Evolutionary conservation across 2,888 invertebrate species (phyloP).

Genomic region (Lycophotia porphyrea): DNA sequence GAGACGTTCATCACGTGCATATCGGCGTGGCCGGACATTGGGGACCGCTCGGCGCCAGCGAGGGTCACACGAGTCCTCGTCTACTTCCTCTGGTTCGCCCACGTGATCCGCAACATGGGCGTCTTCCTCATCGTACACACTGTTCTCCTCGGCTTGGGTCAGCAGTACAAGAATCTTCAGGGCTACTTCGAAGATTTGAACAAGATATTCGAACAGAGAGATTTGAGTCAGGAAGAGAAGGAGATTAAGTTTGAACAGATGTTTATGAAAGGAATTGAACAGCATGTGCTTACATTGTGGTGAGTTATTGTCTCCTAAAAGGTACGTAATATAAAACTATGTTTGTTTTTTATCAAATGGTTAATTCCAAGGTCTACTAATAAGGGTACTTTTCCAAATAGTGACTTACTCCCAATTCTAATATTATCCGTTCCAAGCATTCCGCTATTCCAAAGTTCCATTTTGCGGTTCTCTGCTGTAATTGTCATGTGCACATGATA

Average conservation of each 20-base stretch:
- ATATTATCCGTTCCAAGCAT: background rate
- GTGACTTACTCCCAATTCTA: too few species aligned
- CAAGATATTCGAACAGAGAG: slow-evolving; percentile 20
- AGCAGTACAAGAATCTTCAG: slow-evolving; percentile 43
- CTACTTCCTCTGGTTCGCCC: slow-evolving; percentile 35
- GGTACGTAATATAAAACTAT: background rate
- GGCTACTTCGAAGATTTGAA: slow-evolving; percentile 34
- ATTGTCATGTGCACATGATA: background rate
- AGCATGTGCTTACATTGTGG: slow-evolving; percentile 43
- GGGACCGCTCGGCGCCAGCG: slow-evolving; percentile 26
- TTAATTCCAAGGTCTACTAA: background rate
- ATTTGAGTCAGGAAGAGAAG: slow-evolving; percentile 31
- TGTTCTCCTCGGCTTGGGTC: slow-evolving; percentile 21
- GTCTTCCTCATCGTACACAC: slow-evolving; percentile 38
- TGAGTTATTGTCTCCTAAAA: slow-evolving; percentile 5
- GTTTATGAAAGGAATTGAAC: slow-evolving; percentile 38
- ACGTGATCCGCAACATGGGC: slow-evolving; percentile 43
- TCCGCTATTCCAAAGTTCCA: background rate
- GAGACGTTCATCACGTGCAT: slow-evolving; percentile 48
- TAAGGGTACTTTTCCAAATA: too few species aligned
- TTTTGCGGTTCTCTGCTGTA: background rate
- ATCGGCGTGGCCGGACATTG: slow-evolving; percentile 42
- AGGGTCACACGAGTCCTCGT: slow-evolving; percentile 24
- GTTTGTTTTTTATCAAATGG: background rate
- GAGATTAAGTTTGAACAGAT: slow-evolving; percentile 35